Conservation (phyloP, 2,888 invertebrate genomes). For the Yponomeuta plumbellus region DNA sequence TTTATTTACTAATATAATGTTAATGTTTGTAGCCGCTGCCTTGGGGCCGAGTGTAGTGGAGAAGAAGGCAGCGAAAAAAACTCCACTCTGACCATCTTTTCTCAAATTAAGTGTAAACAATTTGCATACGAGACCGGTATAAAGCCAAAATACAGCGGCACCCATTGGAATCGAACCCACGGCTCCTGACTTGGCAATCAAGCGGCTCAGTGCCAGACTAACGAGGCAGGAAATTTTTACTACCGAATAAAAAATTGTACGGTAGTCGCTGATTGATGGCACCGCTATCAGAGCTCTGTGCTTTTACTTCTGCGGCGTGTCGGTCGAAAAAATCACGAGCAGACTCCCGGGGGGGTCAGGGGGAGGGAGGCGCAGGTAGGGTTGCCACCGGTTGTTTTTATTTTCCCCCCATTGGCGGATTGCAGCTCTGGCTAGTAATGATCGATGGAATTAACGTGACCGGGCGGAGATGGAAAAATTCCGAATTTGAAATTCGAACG, state of each 20-base stretch:
- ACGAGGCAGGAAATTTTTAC: neutral
- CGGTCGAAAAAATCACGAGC: conserved; percentile 64
- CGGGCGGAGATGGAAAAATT: conserved; percentile 46
- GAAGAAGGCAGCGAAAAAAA: too few relatives aligned
- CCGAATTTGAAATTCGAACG: conserved; percentile 43
- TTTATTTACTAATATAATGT: too few relatives aligned
- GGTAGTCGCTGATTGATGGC: neutral
- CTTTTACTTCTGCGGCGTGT: neutral
- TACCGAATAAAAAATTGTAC: neutral
- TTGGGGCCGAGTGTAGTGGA: too few relatives aligned
- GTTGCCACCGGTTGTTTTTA: conserved; percentile 61
- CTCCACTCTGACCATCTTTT: too few relatives aligned
- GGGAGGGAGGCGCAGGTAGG: conserved; percentile 47
- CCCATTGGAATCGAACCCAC: too few relatives aligned
- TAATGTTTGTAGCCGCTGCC: too few relatives aligned
- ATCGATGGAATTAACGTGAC: conserved; percentile 74
- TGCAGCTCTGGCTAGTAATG: conserved; percentile 67
- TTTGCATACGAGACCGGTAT: too few relatives aligned
- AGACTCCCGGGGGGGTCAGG: conserved; percentile 43
- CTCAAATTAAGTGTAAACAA: too few relatives aligned
- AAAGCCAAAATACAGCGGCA: too few relatives aligned
- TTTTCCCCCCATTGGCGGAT: conserved; percentile 73
- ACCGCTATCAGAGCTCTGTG: neutral
- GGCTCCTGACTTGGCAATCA: too few relatives aligned
- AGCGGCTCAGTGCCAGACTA: too few relatives aligned